These are phyloP conservation scores for Stylophora pistillata DNA, from an alignment of 64 coral and sea anemone species.

Conservation along the genomic window DNA sequence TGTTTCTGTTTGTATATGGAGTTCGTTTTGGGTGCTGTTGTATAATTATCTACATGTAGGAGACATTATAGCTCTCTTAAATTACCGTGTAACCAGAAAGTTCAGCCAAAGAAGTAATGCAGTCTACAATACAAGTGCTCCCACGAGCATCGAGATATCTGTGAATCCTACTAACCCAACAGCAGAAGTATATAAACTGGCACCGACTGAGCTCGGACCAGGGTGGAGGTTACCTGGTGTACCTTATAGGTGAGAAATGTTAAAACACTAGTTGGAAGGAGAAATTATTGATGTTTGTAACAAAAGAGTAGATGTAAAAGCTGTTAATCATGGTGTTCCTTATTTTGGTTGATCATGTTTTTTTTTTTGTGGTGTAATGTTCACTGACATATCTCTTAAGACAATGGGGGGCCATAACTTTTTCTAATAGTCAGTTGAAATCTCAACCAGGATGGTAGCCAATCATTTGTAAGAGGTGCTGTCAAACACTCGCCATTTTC, in stretches of 20 bases:
- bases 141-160: slow-evolving; percentile 59
- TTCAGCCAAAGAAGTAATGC: slow-evolving; percentile 54
- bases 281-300: not conserved
- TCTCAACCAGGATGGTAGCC: no score
- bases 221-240: slow-evolving; percentile 55
- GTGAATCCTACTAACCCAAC: slow-evolving; percentile 52
- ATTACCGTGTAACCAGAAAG: slow-evolving; percentile 54
- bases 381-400: not conserved
- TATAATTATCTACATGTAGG: slow-evolving; percentile 70
- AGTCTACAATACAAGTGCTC: slow-evolving; percentile 50
- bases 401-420: no score
- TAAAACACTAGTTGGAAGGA: not conserved
- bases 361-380: not conserved
- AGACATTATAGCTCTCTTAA: slow-evolving; percentile 44
- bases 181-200: slow-evolving; percentile 63
- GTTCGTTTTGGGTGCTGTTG: slow-evolving; percentile 47
- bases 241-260: slow-evolving; percentile 58
- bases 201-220: slow-evolving; percentile 23
- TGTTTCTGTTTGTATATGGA: slow-evolving; percentile 62
- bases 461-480: no score
- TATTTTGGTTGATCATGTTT: no score
- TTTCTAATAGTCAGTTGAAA: no score
- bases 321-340: no score
- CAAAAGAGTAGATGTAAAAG: not conserved
- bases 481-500: no score